Base-by-base conservation (phyloP, 2,113 vertebrate genomes). In the Neogale vison region DNA sequence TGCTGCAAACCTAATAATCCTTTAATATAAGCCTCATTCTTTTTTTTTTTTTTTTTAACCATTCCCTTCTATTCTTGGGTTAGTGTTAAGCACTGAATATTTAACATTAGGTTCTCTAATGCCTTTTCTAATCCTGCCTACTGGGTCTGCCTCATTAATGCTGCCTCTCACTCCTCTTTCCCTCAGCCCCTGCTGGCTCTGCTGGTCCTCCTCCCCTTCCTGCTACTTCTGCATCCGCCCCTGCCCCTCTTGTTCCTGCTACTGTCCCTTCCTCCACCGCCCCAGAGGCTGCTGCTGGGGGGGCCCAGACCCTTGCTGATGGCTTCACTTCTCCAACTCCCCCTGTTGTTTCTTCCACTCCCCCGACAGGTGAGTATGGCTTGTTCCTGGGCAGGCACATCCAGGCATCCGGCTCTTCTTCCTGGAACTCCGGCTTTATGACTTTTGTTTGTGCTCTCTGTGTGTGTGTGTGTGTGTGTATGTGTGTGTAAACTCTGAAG, bases 301-400 rank as follows among this genome's bases (percentile, higher is more conserved):
- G 99, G 98, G 99, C 99, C 98, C 99, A 99, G 96, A 98, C 98
- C 98, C 99, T 99, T 97, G 99, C 99, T 98, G 99, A 99, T 98
- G 99, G 99, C 99, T 99, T 99, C 97, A 99, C 99, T 98, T 99
- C 99, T 97, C 99, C 97, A 98, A 98, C 99, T 98, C 99, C 99
- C 99, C 99, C 99, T 98, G 99, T 99, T 99, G 99, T 99, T 88
- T 98, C 99, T 98, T 99, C 99, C 83, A 98, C 99, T 98, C 99
- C 99, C 98, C 98, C 99, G 95, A 34, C 99, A 99, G 99, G 99
- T 99, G 99, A 99, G 99, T 99, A 96, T 92, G 96, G 98, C 98
- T 98, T 88, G 69, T 79, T 94, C 88, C 17, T 77, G 72, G 87
- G 74, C 98, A 98, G 96, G 87, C 92, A 96, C 93, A 88, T 80